phyloP scores from a whole-genome alignment of 2,797 vertebrate genomes.

The Poeciliopsis infans region DNA sequence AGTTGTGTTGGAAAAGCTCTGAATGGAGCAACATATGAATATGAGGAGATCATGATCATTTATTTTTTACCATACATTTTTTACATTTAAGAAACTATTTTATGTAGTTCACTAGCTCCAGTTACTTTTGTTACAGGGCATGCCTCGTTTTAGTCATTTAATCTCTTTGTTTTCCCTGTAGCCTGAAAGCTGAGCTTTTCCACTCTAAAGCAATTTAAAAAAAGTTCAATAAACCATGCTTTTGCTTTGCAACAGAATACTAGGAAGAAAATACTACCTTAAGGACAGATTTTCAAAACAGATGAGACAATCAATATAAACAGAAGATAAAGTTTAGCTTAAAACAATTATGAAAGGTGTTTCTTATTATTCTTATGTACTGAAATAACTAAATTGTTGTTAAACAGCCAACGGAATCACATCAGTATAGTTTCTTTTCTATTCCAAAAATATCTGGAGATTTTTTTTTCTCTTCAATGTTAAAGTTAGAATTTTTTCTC shows the following conservation, averaged over 20 bases:
- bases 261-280: not conserved
- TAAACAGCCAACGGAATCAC: not conserved
- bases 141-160: not conserved
- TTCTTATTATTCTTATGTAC: not conserved
- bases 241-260: not conserved
- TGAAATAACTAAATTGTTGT: not conserved
- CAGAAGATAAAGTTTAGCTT: not conserved
- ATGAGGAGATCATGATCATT: not conserved
- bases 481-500: not conserved
- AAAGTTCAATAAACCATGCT: not conserved
- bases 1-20: not conserved
- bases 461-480: not conserved
- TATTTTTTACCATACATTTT: not conserved
- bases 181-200: not conserved
- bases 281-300: not conserved
- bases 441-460: not conserved
- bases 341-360: not conserved
- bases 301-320: not conserved
- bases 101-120: not conserved
- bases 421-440: not conserved
- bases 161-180: not conserved
- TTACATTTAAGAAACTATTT: not conserved
- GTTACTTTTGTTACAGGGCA: not conserved
- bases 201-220: not conserved
- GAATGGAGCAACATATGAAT: not conserved